phyloP scores from a whole-genome alignment of 2,797 vertebrate genomes.

The Takifugu rubripes region DNA sequence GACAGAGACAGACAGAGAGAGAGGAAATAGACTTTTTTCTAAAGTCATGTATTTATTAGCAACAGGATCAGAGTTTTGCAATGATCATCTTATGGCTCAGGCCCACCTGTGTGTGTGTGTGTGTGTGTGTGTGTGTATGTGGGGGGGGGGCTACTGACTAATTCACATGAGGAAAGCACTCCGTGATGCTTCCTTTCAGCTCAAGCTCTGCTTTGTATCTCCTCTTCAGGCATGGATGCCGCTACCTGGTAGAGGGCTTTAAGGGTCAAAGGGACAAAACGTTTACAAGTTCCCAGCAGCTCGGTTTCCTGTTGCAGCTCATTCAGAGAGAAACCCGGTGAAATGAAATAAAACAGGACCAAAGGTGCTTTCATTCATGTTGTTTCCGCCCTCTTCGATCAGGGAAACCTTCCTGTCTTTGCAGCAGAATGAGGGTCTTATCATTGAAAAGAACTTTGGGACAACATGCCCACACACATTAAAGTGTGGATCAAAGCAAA shows the following conservation, averaged over 20 bases:
- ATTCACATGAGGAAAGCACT: not conserved
- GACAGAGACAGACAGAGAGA: constrained; percentile 5
- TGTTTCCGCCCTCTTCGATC: constrained; percentile 43
- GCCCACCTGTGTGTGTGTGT: not conserved
- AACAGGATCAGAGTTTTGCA: no score
- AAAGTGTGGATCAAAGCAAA: constrained; percentile 53
- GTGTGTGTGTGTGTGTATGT: no score
- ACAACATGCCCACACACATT: constrained; percentile 60
- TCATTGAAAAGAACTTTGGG: constrained; percentile 56
- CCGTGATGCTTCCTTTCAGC: constrained; percentile 22
- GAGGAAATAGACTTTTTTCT: no score
- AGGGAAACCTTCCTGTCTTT: constrained; percentile 17
- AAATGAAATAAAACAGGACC: constrained; percentile 25
- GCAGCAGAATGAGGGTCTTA: constrained; percentile 62
- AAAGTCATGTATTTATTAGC: no score
- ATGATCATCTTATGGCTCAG: constrained; percentile 27
- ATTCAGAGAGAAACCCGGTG: constrained; percentile 8
- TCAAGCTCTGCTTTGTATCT: constrained; percentile 21
- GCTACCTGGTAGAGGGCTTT: constrained; percentile 1
- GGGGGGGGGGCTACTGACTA: not conserved
- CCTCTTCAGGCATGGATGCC: constrained; percentile 23
- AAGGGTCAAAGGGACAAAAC: constrained; percentile 36
- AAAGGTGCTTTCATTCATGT: constrained; percentile 38
- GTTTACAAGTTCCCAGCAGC: not conserved
- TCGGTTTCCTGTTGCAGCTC: constrained; percentile 25